Evolutionary conservation across 2,797 vertebrate species (phyloP).

Genomic region (Microcaecilia unicolor): DNA sequence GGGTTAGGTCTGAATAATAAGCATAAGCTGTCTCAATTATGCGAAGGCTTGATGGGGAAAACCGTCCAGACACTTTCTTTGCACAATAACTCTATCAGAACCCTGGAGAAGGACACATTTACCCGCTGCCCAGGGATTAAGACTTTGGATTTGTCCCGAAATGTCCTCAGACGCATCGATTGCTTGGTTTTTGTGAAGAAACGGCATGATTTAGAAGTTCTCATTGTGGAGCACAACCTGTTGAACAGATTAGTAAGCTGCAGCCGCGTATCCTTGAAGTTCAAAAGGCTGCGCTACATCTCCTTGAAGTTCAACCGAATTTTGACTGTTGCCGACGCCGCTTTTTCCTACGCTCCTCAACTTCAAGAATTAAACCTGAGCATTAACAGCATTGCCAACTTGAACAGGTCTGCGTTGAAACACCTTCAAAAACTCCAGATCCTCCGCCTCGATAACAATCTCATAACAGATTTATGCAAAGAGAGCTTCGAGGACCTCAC

Average conservation of each 20-base stretch:
- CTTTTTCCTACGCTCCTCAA: conserved; percentile 11
- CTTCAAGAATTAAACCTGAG: conserved; percentile 50
- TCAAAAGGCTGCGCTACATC: neutral
- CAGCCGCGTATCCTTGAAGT: fast-evolving
- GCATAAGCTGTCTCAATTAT: neutral
- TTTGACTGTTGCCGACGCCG: fast-evolving
- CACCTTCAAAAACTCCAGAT: conserved; percentile 43
- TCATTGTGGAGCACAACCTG: conserved; percentile 30
- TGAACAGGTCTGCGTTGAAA: conserved; percentile 42
- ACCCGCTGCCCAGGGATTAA: neutral
- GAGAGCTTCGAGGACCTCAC: conserved; percentile 53
- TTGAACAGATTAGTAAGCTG: neutral
- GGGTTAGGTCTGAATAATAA: neutral
- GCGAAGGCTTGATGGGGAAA: neutral
- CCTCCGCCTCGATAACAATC: conserved; percentile 73
- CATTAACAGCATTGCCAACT: conserved; percentile 62
- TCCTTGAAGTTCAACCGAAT: conserved; percentile 39
- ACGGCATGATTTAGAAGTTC: fast-evolving
- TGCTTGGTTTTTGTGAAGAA: neutral
- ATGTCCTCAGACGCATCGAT: neutral
- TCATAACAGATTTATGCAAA: conserved; percentile 56
- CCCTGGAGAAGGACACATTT: fast-evolving
- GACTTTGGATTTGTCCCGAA: conserved; percentile 20
- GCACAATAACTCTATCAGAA: fast-evolving
- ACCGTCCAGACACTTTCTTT: neutral